phyloP scores from a whole-genome alignment of 2,888 invertebrate species.

The Callosobruchus maculatus region DNA sequence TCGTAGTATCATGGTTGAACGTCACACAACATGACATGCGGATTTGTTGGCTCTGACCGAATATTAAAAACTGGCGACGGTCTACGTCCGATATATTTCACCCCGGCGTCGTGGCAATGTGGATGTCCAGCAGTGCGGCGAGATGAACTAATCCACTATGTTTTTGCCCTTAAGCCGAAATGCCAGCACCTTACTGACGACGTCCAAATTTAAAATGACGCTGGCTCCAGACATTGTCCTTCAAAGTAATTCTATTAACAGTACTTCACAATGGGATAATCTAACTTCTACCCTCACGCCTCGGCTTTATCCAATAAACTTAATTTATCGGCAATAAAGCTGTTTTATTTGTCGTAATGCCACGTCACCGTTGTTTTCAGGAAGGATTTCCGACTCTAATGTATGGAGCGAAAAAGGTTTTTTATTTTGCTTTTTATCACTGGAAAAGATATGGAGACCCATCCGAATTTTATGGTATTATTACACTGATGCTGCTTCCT shows the following conservation, averaged over 20 bases:
- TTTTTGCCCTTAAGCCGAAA: too few species aligned
- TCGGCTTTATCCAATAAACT: constrained; percentile 9
- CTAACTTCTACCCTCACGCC: background rate
- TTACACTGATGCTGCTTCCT: background rate
- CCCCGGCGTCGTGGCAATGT: too few species aligned
- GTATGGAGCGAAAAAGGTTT: background rate
- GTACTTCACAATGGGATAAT: background rate
- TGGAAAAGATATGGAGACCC: background rate
- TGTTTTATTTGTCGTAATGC: constrained; percentile 9
- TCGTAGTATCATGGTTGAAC: too few species aligned
- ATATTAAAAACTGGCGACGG: too few species aligned
- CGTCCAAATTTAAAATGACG: too few species aligned
- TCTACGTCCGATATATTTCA: too few species aligned
- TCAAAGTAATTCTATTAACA: background rate
- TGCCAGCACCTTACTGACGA: too few species aligned
- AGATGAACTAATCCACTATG: too few species aligned
- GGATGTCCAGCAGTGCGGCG: too few species aligned
- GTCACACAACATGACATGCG: too few species aligned
- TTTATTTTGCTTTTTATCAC: background rate
- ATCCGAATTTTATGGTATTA: background rate
- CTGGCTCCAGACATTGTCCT: background rate
- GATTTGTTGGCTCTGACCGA: too few species aligned
- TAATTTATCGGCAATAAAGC: constrained; percentile 16
- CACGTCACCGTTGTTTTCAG: background rate
- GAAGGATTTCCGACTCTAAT: background rate